These are phyloP conservation scores for Chirona hameri DNA, from an alignment of 2,888 invertebrate species.

Conservation along the genomic window DNA sequence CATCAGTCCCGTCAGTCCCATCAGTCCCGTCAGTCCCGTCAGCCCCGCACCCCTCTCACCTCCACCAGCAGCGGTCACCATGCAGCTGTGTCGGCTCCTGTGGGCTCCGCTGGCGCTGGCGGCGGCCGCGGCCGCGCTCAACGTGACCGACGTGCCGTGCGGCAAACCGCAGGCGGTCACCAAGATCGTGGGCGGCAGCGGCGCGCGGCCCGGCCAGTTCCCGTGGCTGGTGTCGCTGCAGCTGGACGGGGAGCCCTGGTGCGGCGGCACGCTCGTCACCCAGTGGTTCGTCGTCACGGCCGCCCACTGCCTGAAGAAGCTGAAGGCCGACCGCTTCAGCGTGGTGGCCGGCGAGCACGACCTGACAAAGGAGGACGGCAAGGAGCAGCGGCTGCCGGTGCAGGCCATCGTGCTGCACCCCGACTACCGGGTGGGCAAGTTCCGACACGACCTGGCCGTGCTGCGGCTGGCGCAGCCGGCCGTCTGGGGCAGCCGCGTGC, in stretches of 20 bases:
- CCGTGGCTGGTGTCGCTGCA: conserved; percentile 78
- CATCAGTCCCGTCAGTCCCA: too few species aligned
- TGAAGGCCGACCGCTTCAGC: background rate
- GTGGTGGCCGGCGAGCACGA: conserved; percentile 28
- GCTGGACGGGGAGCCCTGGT: conserved; percentile 73
- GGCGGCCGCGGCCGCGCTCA: background rate
- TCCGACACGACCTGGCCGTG: conserved; percentile 46
- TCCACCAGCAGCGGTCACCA: background rate
- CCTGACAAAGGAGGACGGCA: background rate
- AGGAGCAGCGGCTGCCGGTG: background rate
- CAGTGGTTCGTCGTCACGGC: conserved; percentile 72
- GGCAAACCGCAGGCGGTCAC: background rate
- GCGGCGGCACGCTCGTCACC: conserved; percentile 70
- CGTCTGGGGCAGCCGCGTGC: conserved; percentile 42
- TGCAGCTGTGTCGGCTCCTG: background rate
- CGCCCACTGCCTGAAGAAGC: conserved; percentile 79
- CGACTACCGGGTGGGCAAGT: conserved; percentile 41
- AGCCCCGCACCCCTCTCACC: too few species aligned
- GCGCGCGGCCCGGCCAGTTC: conserved; percentile 67
- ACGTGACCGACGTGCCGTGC: conserved; percentile 40
- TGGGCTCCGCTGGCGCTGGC: background rate
- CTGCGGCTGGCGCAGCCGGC: conserved; percentile 43
- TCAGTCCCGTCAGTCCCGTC: too few species aligned
- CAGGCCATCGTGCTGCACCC: conserved; percentile 42
- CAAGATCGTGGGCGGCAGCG: conserved; percentile 68